phyloP scores from a whole-genome alignment of 2,888 invertebrate species.

The Branchipolynoe longqiensis region DNA sequence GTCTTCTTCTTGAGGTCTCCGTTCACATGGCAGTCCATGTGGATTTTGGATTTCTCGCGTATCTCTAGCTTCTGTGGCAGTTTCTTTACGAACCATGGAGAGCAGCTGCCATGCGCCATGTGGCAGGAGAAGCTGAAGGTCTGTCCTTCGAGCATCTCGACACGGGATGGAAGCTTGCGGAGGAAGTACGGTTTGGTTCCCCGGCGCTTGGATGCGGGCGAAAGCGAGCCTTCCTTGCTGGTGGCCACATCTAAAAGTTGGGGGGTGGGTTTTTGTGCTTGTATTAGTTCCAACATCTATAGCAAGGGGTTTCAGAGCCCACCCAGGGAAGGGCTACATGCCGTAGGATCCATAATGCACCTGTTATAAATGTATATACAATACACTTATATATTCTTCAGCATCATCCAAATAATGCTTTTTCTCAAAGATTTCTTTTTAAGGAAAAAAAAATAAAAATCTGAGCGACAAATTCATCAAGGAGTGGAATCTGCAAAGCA shows the following conservation, averaged over 20 bases:
- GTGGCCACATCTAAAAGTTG: conserved; percentile 51
- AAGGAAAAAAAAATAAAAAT: conserved; percentile 19
- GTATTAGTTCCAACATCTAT: conserved; percentile 38
- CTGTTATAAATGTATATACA: too few relatives aligned
- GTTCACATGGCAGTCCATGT: conserved; percentile 59
- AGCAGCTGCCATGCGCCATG: conserved; percentile 62
- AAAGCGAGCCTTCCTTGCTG: conserved; percentile 29
- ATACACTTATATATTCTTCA: too few relatives aligned
- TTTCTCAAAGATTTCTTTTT: background rate
- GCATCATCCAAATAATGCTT: too few relatives aligned
- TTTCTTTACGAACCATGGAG: conserved; percentile 66
- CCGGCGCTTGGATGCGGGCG: conserved; percentile 31
- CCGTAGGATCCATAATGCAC: background rate
- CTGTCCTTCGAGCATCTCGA: conserved; percentile 66
- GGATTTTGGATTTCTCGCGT: conserved; percentile 47
- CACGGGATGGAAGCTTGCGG: conserved; percentile 65
- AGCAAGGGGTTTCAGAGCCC: conserved; percentile 27
- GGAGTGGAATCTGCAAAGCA: background rate
- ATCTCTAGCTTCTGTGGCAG: conserved; percentile 64
- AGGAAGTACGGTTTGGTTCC: conserved; percentile 67
- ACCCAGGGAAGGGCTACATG: conserved; percentile 3
- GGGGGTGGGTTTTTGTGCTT: too few relatives aligned
- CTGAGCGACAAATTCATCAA: conserved; percentile 42
- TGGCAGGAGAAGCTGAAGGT: conserved; percentile 38
- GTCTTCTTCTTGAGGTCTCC: background rate